Percentiles rank a stretch among this genome's conserved stretches.
These are phyloP conservation scores for Esox lucius DNA, from an alignment of 2,797 vertebrate species.

Conservation along the genomic window DNA sequence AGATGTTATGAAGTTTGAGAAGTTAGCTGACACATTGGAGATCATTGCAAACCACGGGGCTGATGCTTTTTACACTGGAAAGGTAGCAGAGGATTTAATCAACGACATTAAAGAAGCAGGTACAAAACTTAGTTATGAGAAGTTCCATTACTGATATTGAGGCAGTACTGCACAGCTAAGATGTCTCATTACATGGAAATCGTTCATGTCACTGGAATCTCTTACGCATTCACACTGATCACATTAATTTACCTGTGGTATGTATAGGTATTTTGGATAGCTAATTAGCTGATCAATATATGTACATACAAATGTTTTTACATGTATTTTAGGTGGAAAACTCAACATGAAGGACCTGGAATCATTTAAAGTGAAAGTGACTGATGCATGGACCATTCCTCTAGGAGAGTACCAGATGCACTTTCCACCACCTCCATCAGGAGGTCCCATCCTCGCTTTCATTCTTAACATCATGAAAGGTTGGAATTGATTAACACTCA, in stretches of 20 bases:
- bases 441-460: slow-evolving; percentile 80
- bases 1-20: slow-evolving; percentile 78
- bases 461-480: slow-evolving; percentile 88
- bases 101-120: slow-evolving; percentile 72
- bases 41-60: slow-evolving; percentile 78
- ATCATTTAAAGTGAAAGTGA: slow-evolving; percentile 70
- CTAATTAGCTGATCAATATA: slow-evolving; percentile 21
- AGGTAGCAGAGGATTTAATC: slow-evolving; percentile 69
- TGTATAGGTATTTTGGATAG: slow-evolving; percentile 26
- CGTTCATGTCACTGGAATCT: slow-evolving; percentile 30
- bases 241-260: slow-evolving; percentile 9
- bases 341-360: slow-evolving; percentile 80
- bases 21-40: slow-evolving; percentile 82
- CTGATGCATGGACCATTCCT: slow-evolving; percentile 71
- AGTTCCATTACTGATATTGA: slow-evolving; percentile 32
- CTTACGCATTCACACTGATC: slow-evolving; percentile 30
- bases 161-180: slow-evolving; percentile 20
- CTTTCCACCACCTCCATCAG: slow-evolving; percentile 84
- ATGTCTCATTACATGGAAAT: slow-evolving; percentile 42
- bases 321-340: slow-evolving; percentile 60
- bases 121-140: slow-evolving; percentile 42
- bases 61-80: slow-evolving; percentile 83
- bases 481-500: slow-evolving; percentile 40
- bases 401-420: slow-evolving; percentile 79
- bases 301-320: not conserved